phyloP scores from a whole-genome alignment of 2,888 invertebrate species.

The Deladenus siricidicola region DNA sequence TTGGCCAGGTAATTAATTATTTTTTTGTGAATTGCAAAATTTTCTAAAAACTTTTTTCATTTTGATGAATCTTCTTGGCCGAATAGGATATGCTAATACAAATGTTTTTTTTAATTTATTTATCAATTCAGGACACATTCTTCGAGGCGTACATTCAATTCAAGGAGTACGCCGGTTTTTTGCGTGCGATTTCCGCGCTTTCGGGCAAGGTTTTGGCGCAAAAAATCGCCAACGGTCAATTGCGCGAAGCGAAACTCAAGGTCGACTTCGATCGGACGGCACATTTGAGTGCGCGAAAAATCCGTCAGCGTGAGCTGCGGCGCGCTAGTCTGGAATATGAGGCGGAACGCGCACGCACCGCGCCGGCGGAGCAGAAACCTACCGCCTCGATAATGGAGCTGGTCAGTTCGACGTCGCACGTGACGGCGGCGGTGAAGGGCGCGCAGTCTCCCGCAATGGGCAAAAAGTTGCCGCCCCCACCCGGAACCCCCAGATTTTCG shows the following conservation, averaged over 20 bases:
- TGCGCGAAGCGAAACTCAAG: conserved; percentile 22
- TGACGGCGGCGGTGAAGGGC: too few relatives aligned
- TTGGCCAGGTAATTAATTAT: conserved; percentile 13
- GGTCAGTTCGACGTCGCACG: too few relatives aligned
- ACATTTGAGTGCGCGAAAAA: conserved; percentile 25
- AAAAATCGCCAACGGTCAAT: conserved; percentile 15
- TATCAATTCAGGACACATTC: conserved; percentile 22
- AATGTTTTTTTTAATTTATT: conserved; percentile 9
- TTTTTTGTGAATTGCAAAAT: background rate
- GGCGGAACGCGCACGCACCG: background rate
- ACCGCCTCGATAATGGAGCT: background rate
- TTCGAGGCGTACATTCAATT: conserved; percentile 31
- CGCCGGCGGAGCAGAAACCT: too few relatives aligned
- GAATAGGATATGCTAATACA: background rate
- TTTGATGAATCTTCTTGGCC: background rate
- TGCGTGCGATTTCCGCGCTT: conserved; percentile 22
- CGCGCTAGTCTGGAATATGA: conserved; percentile 17
- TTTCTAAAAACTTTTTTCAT: background rate
- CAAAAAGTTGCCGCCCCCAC: too few relatives aligned
- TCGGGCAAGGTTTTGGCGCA: conserved; percentile 27
- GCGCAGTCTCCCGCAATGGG: too few relatives aligned
- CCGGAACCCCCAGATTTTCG: background rate
- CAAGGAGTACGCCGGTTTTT: conserved; percentile 24
- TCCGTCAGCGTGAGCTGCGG: conserved; percentile 19
- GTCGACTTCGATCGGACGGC: conserved; percentile 26